Percentiles rank a stretch among this genome's conserved stretches.
Conservation (phyloP, 2,888 invertebrate species). For the Podotricha telesiphe region DNA sequence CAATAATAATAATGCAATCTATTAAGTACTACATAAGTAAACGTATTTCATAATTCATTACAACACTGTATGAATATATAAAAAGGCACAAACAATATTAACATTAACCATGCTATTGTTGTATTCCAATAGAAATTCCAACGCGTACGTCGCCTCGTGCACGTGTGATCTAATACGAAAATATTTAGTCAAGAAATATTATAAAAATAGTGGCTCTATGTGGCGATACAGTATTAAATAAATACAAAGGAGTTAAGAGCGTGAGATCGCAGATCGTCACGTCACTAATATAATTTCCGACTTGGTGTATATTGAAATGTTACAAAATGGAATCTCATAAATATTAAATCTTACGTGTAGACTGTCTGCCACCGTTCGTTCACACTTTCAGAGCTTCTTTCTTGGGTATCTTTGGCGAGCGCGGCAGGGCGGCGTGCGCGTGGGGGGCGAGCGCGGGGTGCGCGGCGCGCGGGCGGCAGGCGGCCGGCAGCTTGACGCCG, state of each 20-base stretch:
- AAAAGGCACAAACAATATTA: slow-evolving; percentile 78
- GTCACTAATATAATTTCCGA: slow-evolving; percentile 34
- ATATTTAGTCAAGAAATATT: slow-evolving; percentile 66
- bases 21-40: slow-evolving; percentile 64
- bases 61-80: slow-evolving; percentile 55
- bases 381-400: slow-evolving; percentile 75
- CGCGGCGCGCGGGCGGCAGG: slow-evolving; percentile 41
- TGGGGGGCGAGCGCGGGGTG: too few species aligned
- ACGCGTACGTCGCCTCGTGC: slow-evolving; percentile 48
- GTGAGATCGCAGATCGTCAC: slow-evolving; percentile 30
- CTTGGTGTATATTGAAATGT: slow-evolving; percentile 57
- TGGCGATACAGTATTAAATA: slow-evolving; percentile 57
- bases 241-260: slow-evolving; percentile 29
- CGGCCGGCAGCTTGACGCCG: slow-evolving; percentile 26
- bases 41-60: slow-evolving; percentile 60
- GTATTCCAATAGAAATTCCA: too few species aligned
- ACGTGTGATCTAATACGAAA: slow-evolving; percentile 48
- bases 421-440: slow-evolving; percentile 48
- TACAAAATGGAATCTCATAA: slow-evolving; percentile 73
- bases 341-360: slow-evolving; percentile 47
- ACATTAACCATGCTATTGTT: slow-evolving; percentile 55
- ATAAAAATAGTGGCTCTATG: slow-evolving; percentile 80
- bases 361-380: slow-evolving; percentile 40
- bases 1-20: slow-evolving; percentile 58
- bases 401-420: slow-evolving; percentile 78